Conservation (phyloP, 2,888 invertebrate species). For the Clostera curtula region DNA sequence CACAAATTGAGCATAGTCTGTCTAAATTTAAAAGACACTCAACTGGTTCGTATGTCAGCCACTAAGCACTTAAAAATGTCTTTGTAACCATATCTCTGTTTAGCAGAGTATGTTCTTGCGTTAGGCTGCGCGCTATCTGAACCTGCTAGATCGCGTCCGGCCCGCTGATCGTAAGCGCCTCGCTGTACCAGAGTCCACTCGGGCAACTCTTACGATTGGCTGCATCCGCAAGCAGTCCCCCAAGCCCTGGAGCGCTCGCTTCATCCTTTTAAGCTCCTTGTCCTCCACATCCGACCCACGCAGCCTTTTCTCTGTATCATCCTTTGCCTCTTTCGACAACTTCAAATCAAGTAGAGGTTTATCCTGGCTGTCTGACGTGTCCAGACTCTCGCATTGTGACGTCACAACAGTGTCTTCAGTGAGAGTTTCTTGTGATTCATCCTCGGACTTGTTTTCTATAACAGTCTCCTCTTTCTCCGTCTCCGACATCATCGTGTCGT, state of each 20-base stretch:
- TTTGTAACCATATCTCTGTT: no score
- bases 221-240: conserved; percentile 73
- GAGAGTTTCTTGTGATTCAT: conserved; percentile 22
- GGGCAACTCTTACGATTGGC: conserved; percentile 79
- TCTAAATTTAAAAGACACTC: no score
- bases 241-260: conserved; percentile 39
- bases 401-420: conserved; percentile 8
- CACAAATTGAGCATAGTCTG: no score
- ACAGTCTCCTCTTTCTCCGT: conserved; percentile 31
- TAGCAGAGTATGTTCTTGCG: no score
- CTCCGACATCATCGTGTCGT: conserved; percentile 38
- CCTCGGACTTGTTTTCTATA: conserved; percentile 23
- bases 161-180: conserved; percentile 50
- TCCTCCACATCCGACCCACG: conserved; percentile 43
- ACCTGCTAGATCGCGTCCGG: conserved; percentile 21
- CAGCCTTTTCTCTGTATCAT: conserved; percentile 32
- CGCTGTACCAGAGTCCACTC: conserved; percentile 66
- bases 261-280: conserved; percentile 41
- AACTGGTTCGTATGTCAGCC: no score
- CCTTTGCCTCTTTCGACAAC: conserved; percentile 27
- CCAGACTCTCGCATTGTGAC: conserved; percentile 14
- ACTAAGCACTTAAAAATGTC: no score
- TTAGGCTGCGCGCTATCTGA: conserved; percentile 37
- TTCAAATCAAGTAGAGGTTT: conserved; percentile 36
- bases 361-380: conserved; percentile 23